phyloP scores from a whole-genome alignment of 2,113 vertebrate species.

The Limnothrissa miodon region DNA sequence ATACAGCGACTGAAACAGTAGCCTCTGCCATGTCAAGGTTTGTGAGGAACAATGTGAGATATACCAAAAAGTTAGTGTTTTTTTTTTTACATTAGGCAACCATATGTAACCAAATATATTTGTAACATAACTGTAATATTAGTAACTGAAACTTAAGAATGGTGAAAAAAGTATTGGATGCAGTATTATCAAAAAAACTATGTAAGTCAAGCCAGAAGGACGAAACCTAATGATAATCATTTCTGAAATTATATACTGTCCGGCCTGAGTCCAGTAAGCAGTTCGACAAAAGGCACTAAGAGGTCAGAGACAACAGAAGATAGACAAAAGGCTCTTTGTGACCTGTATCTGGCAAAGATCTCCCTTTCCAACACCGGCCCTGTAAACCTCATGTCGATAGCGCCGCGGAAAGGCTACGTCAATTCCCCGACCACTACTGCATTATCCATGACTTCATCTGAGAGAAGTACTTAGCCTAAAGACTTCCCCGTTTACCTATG shows the following conservation, averaged over 20 bases:
- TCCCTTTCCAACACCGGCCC: neutral
- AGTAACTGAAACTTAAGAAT: neutral
- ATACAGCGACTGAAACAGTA: neutral
- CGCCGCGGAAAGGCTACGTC: neutral
- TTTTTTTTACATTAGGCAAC: neutral
- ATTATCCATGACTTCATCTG: conserved; percentile 59
- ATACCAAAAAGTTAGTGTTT: neutral
- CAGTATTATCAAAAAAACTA: neutral
- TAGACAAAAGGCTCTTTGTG: neutral
- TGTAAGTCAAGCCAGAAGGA: neutral
- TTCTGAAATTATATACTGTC: conserved; percentile 12
- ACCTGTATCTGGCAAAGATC: neutral
- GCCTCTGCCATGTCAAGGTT: neutral
- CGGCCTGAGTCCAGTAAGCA: conserved; percentile 1
- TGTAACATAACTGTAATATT: neutral
- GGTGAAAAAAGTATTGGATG: neutral
- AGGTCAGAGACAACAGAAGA: neutral
- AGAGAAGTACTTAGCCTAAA: conserved; percentile 65
- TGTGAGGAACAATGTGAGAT: neutral
- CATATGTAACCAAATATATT: too few species aligned
- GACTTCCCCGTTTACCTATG: conserved; percentile 66
- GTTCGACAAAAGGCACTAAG: neutral
- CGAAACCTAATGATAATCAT: conserved; percentile 6
- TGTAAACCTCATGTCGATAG: conserved; percentile 7
- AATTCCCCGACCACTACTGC: conserved; percentile 39